Evolutionary conservation across 2,888 invertebrate genomes (phyloP).

Genomic region (Muscina levida): DNA sequence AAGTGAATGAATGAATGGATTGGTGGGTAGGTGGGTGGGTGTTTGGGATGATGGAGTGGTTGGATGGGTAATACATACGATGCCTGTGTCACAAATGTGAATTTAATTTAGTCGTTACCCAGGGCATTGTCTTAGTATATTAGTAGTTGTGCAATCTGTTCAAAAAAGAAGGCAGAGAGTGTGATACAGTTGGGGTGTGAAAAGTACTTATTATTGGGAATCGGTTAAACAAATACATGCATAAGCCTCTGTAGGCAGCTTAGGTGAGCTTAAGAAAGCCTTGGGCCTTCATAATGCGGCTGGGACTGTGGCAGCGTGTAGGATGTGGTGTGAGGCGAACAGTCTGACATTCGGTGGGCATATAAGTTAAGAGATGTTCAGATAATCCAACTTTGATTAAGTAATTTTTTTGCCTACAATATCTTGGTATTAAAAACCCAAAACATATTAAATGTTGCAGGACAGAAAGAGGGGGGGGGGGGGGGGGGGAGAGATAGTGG

Average conservation of each 20-base stretch:
- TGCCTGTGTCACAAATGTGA: constrained; percentile 67
- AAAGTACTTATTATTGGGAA: constrained; percentile 53
- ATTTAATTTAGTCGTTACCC: constrained; percentile 76
- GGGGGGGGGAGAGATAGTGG: too few species aligned
- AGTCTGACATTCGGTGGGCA: constrained; percentile 46
- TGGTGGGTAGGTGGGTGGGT: too few species aligned
- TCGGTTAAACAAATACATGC: constrained; percentile 66
- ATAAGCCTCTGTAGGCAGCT: constrained; percentile 62
- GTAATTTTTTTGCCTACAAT: constrained; percentile 74
- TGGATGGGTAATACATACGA: too few species aligned
- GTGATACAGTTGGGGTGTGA: constrained; percentile 36
- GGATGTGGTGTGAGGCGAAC: background rate
- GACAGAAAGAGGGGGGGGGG: too few species aligned
- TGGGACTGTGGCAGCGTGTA: background rate
- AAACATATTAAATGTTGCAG: too few species aligned
- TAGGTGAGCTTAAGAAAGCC: constrained; percentile 60
- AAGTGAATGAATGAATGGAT: too few species aligned
- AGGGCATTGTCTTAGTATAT: constrained; percentile 37
- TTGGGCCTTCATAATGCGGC: constrained; percentile 45
- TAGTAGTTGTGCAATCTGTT: constrained; percentile 68
- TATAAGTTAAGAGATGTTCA: constrained; percentile 65
- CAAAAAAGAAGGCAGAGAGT: constrained; percentile 4
- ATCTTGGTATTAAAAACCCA: constrained; percentile 76
- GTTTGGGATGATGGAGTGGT: too few species aligned
- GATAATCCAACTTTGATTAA: constrained; percentile 79